Base-by-base conservation (phyloP, 2,113 vertebrate species). In the Chrysemys picta region DNA sequence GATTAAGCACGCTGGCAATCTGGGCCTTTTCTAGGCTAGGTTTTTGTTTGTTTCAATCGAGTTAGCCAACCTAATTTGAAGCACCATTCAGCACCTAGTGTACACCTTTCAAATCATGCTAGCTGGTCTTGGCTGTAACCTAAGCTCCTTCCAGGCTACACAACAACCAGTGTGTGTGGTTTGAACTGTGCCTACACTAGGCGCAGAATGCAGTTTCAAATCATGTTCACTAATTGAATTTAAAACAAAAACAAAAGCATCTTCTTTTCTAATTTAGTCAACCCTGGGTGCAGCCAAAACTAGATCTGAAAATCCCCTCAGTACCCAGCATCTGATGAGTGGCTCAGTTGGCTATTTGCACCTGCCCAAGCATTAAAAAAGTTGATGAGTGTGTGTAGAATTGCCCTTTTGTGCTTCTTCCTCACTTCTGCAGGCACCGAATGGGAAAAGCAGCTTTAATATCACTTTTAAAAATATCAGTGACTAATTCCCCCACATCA, bases 171-270 rank as follows among this genome's bases (percentile, higher is more conserved):
- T 17, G 1, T 49, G 38, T 82, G 85, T 76, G 54, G 57, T 93
- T 57, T 84, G 45, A 94, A 78, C 50, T 80, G 47, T 50, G 54
- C 65, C 88, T 89, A 42, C 72, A 78, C 62, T 42, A 91, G 17
- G 29, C 38, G 31, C 45, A 1, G 53, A 91, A 27, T 13, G 50
- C 88, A 38, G 82, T 54, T 93, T 92, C 45, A 59, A n/a, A 89
- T 52, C 72, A 94, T 83, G 16, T 35, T 88, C 94, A 85, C 31
- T 84, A 52, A 83, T 85, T 84, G 88, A 42, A 85, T 84, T 82
- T 81, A 88, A 91, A 86, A 82, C 22, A 93, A 87, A 85, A 94
- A 87, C 47, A 79, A 91, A 94, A 92, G 29, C 42, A 56, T 72
- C 38, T 89, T 80, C 57, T 50, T 80, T 78, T 38, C 29, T 80